Base-by-base conservation (phyloP, 2,888 invertebrate species). In the Amphimallon solstitiale region DNA sequence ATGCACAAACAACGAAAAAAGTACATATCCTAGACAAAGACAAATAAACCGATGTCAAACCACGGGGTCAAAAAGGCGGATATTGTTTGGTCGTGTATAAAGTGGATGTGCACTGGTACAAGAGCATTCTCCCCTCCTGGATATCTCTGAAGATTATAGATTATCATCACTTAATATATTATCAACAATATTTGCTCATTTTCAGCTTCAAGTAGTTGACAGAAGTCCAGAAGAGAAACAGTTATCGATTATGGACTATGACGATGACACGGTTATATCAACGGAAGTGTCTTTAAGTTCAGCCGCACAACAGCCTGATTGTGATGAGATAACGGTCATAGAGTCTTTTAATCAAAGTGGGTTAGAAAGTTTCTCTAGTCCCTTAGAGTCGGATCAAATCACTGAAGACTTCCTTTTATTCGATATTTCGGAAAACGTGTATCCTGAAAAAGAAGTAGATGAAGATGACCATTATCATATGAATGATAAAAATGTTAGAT, bases 391-490 rank as follows among this genome's bases (percentile, higher is more conserved):
- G 0, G 86, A 86, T 68, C 80, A 81, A 72, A 86, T 86, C 70
- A 83, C 86, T 3, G 88, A 89, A 69, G 88, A 89, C 69, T 90
- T 88, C 74, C 84, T 89, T 6, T 76, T 90, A 0, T 90, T 89
- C 74, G 89, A 88, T 72, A 84, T 88, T 69, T 82, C 86, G 0
- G 84, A 84, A 1, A 85, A 86, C 23, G 84, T 85, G 37, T 88
- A 88, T 67, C 87, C 87, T 74, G 84, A 85, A 10, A 86, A 80
- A 63, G 79, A 81, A 66, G 81, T 76, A 48, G 76, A 75, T 9
- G 76, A 75, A 4, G 75, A 81, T n/a, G 82, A 81, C 63, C 78
- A 78, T 48, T 72, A 70, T 56, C 68, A 69, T n/a, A 66, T 67
- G 17, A 70, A 72, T 40, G 79, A 80, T 56, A 78, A 78, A 61